Conservation (phyloP, 1,140 invertebrate species). For the Pomacea maculata region DNA sequence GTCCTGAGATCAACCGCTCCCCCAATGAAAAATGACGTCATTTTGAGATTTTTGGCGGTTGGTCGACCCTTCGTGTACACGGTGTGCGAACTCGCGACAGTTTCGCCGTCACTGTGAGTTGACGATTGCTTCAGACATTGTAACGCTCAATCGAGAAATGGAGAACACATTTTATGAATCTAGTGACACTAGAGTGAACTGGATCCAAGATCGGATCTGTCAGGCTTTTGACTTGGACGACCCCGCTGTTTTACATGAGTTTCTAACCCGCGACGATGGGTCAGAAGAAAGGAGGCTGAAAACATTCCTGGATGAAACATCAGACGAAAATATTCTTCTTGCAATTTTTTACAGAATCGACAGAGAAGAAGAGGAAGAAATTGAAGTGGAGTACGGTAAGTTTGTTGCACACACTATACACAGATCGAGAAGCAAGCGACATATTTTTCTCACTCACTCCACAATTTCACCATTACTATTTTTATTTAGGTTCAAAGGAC, state of each 20-base stretch:
- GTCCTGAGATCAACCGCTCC: too few species aligned
- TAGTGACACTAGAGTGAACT: background rate
- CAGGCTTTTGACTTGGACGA: background rate
- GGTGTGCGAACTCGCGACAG: background rate
- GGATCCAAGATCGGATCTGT: background rate
- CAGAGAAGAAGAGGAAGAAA: background rate
- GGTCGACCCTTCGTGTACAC: too few species aligned
- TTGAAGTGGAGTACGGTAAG: constrained; percentile 1
- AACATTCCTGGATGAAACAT: background rate
- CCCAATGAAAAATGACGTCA: too few species aligned
- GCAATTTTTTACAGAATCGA: background rate
- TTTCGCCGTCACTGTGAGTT: background rate
- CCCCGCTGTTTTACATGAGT: background rate
- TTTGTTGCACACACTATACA: too few species aligned
- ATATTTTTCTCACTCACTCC: too few species aligned
- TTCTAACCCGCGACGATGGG: background rate
- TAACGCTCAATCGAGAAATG: background rate
- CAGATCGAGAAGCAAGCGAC: too few species aligned
- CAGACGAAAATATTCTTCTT: background rate
- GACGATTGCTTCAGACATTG: background rate
- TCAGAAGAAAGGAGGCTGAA: background rate
- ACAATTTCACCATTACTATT: too few species aligned
- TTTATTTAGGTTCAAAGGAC: too few species aligned
- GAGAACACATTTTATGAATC: background rate
- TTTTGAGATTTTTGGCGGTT: too few species aligned